A percentile compares a stretch with the other conserved stretches of the same genome.
These are phyloP conservation scores for Trichosurus vulpecula DNA, from an alignment of 2,797 vertebrate genomes.

Conservation along the genomic window DNA sequence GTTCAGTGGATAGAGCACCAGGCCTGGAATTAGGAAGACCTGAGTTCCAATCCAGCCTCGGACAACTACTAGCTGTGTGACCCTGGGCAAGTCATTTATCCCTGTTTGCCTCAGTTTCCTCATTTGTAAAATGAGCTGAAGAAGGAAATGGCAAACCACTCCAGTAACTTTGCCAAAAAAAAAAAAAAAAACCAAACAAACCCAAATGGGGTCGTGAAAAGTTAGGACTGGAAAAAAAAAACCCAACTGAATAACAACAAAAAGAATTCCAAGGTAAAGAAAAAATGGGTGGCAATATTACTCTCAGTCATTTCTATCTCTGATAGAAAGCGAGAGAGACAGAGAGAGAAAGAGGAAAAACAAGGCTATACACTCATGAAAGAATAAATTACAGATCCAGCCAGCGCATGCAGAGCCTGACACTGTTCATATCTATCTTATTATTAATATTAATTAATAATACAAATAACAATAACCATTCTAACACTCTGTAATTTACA, in stretches of 20 bases:
- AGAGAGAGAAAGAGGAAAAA: background rate
- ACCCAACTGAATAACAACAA: background rate
- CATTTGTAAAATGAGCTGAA: background rate
- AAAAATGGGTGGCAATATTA: background rate
- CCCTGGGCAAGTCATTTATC: background rate
- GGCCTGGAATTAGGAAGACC: background rate
- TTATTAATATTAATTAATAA: background rate
- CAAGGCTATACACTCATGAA: too few relatives aligned
- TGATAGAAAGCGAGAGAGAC: background rate
- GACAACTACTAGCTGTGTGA: background rate
- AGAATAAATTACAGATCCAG: background rate
- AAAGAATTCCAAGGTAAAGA: background rate
- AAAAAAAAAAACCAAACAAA: too few relatives aligned
- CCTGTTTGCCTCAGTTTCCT: background rate
- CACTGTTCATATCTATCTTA: background rate
- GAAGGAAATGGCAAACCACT: background rate
- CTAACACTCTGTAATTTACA: background rate
- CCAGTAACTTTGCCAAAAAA: background rate
- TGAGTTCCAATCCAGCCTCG: background rate
- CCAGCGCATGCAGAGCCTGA: background rate
- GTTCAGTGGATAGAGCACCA: background rate
- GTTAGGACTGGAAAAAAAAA: background rate
- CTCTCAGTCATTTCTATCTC: background rate
- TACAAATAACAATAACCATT: background rate
- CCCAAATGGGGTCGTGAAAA: background rate